phyloP scores from a whole-genome alignment of 2,797 vertebrate species.

The Prionace glauca region DNA sequence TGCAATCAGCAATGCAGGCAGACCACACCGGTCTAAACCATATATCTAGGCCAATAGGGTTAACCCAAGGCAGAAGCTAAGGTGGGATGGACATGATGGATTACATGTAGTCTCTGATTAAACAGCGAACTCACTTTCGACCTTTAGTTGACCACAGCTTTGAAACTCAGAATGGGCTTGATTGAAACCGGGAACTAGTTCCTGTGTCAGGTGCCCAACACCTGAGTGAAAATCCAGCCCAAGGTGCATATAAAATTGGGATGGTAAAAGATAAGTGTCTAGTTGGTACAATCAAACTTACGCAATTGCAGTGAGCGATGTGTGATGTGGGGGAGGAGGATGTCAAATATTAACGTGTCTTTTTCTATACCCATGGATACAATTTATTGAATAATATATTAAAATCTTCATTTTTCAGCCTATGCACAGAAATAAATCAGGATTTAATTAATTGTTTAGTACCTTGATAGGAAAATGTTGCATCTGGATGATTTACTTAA shows the following conservation, averaged over 20 bases:
- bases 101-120: not conserved
- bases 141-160: not conserved
- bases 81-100: no score
- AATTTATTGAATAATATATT: not conserved
- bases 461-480: not conserved
- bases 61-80: no score
- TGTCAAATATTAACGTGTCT: not conserved
- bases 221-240: no score
- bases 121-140: not conserved
- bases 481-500: not conserved
- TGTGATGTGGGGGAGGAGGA: not conserved
- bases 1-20: no score
- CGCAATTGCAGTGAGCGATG: not conserved
- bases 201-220: no score
- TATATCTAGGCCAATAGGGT: no score
- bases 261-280: not conserved
- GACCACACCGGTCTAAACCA: no score
- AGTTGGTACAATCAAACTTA: not conserved
- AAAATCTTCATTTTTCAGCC: not conserved
- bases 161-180: no score
- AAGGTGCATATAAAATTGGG: not conserved
- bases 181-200: no score
- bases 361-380: not conserved
- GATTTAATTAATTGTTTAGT: not conserved
- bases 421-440: not conserved